Conservation (phyloP, 2,888 invertebrate species). For the Halictus quadricinctus region DNA sequence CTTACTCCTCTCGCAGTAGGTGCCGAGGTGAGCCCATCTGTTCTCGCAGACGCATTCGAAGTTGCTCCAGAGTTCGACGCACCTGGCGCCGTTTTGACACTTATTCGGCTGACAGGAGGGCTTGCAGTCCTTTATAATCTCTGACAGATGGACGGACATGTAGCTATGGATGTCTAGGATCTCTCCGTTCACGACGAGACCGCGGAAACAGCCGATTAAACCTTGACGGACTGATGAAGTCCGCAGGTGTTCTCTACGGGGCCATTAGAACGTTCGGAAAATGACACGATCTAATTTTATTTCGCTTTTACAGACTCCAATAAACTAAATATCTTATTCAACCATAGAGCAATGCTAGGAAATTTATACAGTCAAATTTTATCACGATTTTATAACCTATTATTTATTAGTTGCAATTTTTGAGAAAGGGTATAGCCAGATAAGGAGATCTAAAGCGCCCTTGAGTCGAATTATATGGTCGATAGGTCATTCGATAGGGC, state of each 20-base stretch:
- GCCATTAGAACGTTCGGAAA: neutral
- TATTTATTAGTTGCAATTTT: too few species aligned
- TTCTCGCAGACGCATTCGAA: conserved; percentile 97
- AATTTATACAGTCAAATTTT: too few species aligned
- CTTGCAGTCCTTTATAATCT: conserved; percentile 96
- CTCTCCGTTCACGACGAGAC: conserved; percentile 95
- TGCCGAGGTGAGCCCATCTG: conserved; percentile 95
- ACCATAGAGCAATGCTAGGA: too few species aligned
- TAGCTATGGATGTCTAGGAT: conserved; percentile 95
- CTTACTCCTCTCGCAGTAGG: conserved; percentile 95
- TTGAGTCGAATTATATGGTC: too few species aligned
- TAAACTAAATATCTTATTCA: too few species aligned
- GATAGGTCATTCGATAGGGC: too few species aligned
- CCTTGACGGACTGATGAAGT: conserved; percentile 94
- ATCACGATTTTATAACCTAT: too few species aligned
- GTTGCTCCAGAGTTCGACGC: conserved; percentile 95
- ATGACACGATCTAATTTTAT: neutral
- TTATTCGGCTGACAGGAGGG: conserved; percentile 97
- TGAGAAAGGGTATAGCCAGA: too few species aligned
- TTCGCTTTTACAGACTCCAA: too few species aligned
- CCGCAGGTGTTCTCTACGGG: conserved; percentile 88
- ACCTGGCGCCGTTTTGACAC: conserved; percentile 94
- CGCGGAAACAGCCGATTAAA: conserved; percentile 96
- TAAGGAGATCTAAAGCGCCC: too few species aligned
- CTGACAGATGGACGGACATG: conserved; percentile 95